Evolutionary conservation across 2,797 vertebrate genomes (phyloP), one percentile per base, ranked within the genome.

Genomic region (Rhodeus uyekii): DNA sequence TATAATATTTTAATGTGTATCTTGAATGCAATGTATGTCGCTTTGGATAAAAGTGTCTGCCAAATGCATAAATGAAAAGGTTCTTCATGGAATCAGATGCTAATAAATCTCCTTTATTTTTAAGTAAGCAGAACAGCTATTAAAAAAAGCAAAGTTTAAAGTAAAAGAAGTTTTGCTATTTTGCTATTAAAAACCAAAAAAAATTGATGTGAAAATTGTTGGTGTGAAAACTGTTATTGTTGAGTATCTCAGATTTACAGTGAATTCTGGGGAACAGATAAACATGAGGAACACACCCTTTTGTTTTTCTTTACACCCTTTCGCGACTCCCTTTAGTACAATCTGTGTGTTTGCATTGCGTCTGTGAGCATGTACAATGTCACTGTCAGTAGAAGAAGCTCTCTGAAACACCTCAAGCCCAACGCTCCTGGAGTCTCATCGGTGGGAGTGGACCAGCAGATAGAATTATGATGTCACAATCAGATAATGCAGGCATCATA

Each of bases 331-430:
- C 89, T 88, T 67, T 77, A 67, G 81, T 60, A 82, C 80, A 77
- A 50, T 46, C 27, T 34, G 67, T 44, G 39, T 12, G 24, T 86
- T 27, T 50, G 67, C 74, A n/a, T 9, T 68, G 78, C 67, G 34
- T 86, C 78, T 12, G 48, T 39, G 87, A 85, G 86, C 82, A 74
- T 93, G 92, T 87, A 78, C 86, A 92, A 86, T 89, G 89, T 94
- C 90, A 92, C 83, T 92, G 92, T 93, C 91, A 91, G 74, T 77
- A 36, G 73, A 69, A 83, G 46, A 74, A 81, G 60, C 74, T 87
- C 82, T 84, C 84, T 84, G 60, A 85, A 82, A 86, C 88, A 87
- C 83, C 79, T 80, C 83, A 34, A 82, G 79, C 73, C 38, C 73
- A 77, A 72, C 53, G 68, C 83, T 9, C 83, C 53, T 46, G 82